Evolutionary conservation across 1,140 invertebrate genomes (phyloP).

Genomic region (Leguminivora glycinivorella): DNA sequence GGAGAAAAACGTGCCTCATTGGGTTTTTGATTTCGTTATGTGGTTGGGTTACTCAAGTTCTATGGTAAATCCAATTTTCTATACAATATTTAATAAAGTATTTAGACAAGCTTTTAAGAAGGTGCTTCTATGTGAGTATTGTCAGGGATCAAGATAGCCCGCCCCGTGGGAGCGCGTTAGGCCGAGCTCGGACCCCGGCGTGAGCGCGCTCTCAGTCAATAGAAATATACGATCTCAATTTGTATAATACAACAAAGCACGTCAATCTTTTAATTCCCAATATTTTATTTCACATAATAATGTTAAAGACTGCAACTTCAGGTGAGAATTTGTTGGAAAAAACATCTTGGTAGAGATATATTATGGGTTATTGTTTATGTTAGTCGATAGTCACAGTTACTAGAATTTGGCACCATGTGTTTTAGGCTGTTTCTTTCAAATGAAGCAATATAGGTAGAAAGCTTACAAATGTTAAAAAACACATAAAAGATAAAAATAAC

Average conservation of each 20-base stretch:
- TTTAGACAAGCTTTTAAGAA: conserved; percentile 95
- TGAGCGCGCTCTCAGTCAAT: conserved; percentile 71
- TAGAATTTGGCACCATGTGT: background rate
- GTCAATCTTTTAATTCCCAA: background rate
- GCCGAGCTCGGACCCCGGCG: conserved; percentile 67
- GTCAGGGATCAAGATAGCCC: conserved; percentile 80
- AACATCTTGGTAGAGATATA: background rate
- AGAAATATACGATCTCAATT: conserved; percentile 70
- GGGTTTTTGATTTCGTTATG: conserved; percentile 91
- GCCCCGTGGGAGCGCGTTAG: conserved; percentile 75
- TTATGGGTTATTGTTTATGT: background rate
- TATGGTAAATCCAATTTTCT: conserved; percentile 96
- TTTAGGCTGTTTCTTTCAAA: background rate
- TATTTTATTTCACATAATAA: background rate
- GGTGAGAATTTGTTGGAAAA: background rate
- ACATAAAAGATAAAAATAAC: background rate
- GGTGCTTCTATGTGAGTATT: conserved; percentile 89
- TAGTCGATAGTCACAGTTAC: background rate
- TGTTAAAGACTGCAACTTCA: background rate
- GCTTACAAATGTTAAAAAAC: background rate
- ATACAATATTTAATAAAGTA: conserved; percentile 96
- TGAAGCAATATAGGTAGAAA: background rate
- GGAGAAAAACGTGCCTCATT: conserved; percentile 85
- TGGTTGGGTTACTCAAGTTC: conserved; percentile 96
- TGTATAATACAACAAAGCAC: conserved; percentile 48